Evolutionary conservation across 1,140 invertebrate genomes (phyloP).

Genomic region (Papilio dardanus): DNA sequence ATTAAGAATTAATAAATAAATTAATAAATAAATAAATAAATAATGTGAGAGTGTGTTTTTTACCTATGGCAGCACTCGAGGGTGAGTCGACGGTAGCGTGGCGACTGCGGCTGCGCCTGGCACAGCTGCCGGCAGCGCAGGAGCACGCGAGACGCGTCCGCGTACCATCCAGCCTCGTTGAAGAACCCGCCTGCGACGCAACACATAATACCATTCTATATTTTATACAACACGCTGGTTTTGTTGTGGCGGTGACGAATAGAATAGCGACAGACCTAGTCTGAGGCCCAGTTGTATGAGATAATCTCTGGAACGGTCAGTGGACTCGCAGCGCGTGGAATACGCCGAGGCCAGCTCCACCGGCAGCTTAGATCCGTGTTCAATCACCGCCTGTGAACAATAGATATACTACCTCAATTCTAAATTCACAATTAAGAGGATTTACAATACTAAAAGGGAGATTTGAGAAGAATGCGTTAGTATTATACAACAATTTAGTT

Average conservation of each 20-base stretch:
- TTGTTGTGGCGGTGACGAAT: not conserved
- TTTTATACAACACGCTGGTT: not conserved
- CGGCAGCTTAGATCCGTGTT: slow-evolving; percentile 84
- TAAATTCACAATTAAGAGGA: not conserved
- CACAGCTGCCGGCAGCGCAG: slow-evolving; percentile 85
- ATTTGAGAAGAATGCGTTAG: too few relatives aligned
- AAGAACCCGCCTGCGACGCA: slow-evolving; percentile 87
- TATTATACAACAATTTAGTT: too few relatives aligned
- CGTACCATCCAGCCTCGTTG: slow-evolving; percentile 93
- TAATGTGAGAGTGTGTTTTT: too few relatives aligned
- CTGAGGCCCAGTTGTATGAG: slow-evolving; percentile 78
- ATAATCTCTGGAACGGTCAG: slow-evolving; percentile 47
- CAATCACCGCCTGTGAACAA: slow-evolving; percentile 83
- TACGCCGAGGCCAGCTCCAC: slow-evolving; percentile 81
- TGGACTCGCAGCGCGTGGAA: slow-evolving; percentile 62
- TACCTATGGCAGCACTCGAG: slow-evolving; percentile 90
- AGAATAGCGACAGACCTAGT: slow-evolving; percentile 60
- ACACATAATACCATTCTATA: not conserved
- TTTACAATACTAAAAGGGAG: too few relatives aligned
- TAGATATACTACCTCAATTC: not conserved
- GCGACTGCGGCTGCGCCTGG: slow-evolving; percentile 77
- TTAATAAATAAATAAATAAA: too few relatives aligned
- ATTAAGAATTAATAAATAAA: too few relatives aligned
- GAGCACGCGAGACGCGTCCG: slow-evolving; percentile 88
- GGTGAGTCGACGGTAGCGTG: slow-evolving; percentile 78